These are phyloP conservation scores for Prosapia bicincta DNA, from an alignment of 2,888 invertebrate species.

Conservation along the genomic window DNA sequence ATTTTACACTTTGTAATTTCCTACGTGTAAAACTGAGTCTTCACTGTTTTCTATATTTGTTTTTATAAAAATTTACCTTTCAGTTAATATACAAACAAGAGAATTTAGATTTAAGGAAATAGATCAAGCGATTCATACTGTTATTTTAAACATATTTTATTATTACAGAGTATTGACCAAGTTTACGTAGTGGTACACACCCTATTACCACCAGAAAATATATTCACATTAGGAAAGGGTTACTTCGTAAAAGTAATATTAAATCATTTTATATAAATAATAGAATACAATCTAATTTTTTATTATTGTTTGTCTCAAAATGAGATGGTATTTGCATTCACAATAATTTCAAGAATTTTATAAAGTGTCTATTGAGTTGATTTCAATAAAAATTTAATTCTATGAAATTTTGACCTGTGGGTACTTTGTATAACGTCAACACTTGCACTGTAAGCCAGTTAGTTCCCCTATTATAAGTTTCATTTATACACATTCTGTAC, in stretches of 20 bases:
- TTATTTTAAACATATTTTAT: not conserved
- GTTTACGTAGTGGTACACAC: not conserved
- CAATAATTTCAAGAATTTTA: not conserved
- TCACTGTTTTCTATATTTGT: no score
- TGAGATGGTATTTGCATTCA: not conserved
- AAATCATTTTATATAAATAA: not conserved
- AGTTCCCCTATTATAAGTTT: not conserved
- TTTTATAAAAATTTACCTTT: no score
- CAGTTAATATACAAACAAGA: no score
- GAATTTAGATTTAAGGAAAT: conserved; percentile 31
- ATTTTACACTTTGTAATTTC: no score
- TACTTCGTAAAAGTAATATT: not conserved
- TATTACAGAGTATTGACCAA: not conserved
- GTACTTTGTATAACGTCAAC: not conserved
- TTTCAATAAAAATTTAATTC: not conserved
- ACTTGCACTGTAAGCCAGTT: not conserved
- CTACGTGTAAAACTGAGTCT: no score
- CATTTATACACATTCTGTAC: not conserved
- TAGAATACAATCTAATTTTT: not conserved
- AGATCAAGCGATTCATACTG: conserved; percentile 38
- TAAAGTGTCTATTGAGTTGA: not conserved
- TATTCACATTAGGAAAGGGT: not conserved
- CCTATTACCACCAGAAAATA: not conserved
- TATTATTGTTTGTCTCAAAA: not conserved
- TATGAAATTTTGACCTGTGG: not conserved